phyloP scores from a whole-genome alignment of 2,797 vertebrate genomes.

The Naso thynnoides region DNA sequence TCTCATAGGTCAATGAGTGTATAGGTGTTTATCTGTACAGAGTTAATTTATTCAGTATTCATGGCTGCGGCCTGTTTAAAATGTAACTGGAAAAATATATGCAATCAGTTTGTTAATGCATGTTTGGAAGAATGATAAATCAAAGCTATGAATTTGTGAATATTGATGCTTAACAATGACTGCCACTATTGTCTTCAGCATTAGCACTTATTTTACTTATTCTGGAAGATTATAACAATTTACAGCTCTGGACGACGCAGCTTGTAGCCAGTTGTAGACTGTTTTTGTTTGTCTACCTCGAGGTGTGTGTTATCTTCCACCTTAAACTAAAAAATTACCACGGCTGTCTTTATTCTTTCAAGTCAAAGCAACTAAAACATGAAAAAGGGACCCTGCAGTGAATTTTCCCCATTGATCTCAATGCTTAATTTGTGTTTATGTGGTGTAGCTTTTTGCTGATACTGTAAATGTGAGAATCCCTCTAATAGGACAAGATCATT shows the following conservation, averaged over 20 bases:
- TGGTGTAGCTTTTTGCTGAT: constrained; percentile 10
- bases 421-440: constrained; percentile 21
- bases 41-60: constrained; percentile 80
- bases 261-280: constrained; percentile 31
- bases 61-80: constrained; percentile 45
- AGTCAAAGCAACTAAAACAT: constrained; percentile 6
- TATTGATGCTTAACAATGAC: constrained; percentile 25
- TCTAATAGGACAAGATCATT: neutral
- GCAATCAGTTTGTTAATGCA: constrained; percentile 63
- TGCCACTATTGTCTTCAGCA: constrained; percentile 11
- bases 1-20: constrained; percentile 51
- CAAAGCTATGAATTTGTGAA: constrained; percentile 11
- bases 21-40: constrained; percentile 77
- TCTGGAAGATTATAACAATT: neutral
- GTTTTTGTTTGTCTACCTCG: constrained; percentile 51
- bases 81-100: constrained; percentile 56
- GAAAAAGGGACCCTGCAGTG: constrained; percentile 49
- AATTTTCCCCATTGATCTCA: neutral
- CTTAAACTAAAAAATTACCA: constrained; percentile 12
- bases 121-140: constrained; percentile 52
- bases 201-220: constrained; percentile 7
- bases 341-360: constrained; percentile 15
- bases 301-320: constrained; percentile 31
- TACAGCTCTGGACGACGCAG: constrained; percentile 3
- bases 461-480: constrained; percentile 1